Evolutionary conservation across 2,888 invertebrate genomes (phyloP), one percentile per base, ranked within the genome.

Genomic region (Polyommatus iphigenia): DNA sequence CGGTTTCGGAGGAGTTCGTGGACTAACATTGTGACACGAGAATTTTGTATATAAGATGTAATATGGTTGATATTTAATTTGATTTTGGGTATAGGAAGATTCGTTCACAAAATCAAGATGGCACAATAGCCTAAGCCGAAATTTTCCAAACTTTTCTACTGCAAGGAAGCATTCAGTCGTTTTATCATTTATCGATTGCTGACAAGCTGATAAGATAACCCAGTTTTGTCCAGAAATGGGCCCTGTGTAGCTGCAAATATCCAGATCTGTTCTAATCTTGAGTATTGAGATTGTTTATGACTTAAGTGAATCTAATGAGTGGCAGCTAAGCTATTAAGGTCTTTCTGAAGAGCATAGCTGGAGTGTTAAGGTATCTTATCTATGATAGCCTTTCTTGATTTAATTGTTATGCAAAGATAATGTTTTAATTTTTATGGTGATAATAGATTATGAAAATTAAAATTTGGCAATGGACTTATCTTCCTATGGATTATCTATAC

Each of bases 171-270:
- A 67, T 29, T 67, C 13, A 6, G 15, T 6, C 18, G 2, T 67
- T 67, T 67, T 67, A 67, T 67, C 67, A 13, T 67, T 29, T 67
- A 67, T 67, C 29, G 67, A 67, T 67, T 67, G 67, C 29, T 67
- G 29, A 32, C 62, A 24, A 67, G 2, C 29, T 29, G 67, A 67
- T 67, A 67, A 67, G 67, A 67, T 67, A 67, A 67, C 67, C 67
- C 67, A 32, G 29, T 67, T 67, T 67, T 1, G 67, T 32, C 29
- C 62, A 62, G 67, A 67, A 67, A 59, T 20, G 6, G 8, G 67
- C 29, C 15, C 29, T 7, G 18, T 15, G 67, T 6, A 24, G 29
- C 29, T 67, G 18, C 29, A 2, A 29, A 67, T 32, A 67, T 67
- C 67, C 29, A 67, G 67, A 67, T 67, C 15, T 67, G 29, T 4